Base-by-base conservation (phyloP, 2,888 invertebrate genomes). In the Lamproptera curius region DNA sequence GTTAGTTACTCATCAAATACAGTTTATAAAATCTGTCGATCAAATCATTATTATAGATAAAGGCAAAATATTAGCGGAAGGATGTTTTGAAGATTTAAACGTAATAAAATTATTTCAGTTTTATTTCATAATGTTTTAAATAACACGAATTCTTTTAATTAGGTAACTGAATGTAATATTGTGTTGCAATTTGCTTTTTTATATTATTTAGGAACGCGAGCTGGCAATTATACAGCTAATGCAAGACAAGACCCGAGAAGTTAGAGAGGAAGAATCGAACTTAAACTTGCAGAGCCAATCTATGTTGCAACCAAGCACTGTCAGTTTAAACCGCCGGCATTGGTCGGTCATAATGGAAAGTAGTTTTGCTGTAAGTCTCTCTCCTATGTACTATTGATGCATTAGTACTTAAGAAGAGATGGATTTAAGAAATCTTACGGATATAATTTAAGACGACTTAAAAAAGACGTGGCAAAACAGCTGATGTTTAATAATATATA, bases 1-100 rank as follows among this genome's bases (percentile, higher is more conserved):
- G 39, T 77, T 96, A 46, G 92, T 95, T 2, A 96, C 96, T 0
- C 95, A 97, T 82, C 96, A 96, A 70, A 75, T 95, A 42, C 96
- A 96, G 70, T 95, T 94, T 58, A 80, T 94, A 6, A 91, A 91
- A 59, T 84, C 90, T 31, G 93, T 91, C 1, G 92, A 93, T 67
- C 90, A 89, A 49, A 88, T 87, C 11, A 67, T 87, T 1, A 76
- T 87, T 10, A 72, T 87, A 81, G 73, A 83, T 9, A 81, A 83
- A 48, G 82, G 85, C 20, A 71, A 62, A 46, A 65, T 84, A 13
- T 54, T 80, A 6, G 83, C 76, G 2, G 65, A 76, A 51, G 86
- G 86, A 44, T 65, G 63, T 16, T 85, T 80, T 51, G 70, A 76
- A 35, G 73, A 78, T 3, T 63, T 87, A 17, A 70, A 76, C 38